Percentiles rank a stretch among this genome's conserved stretches.
These are phyloP conservation scores for Leontopithecus rosalia DNA, from an alignment of 2,797 vertebrate genomes.

Conservation along the genomic window DNA sequence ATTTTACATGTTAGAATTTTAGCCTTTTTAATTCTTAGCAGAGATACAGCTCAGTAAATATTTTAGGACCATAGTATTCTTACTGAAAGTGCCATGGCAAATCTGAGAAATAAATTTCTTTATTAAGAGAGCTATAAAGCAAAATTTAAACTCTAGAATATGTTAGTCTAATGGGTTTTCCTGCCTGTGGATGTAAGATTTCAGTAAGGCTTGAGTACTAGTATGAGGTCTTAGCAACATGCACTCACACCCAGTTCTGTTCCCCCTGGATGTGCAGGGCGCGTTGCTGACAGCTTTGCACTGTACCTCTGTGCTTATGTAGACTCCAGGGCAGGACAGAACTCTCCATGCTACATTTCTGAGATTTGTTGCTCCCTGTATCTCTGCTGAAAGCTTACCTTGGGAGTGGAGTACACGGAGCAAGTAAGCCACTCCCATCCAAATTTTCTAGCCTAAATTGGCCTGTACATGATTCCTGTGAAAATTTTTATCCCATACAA, in stretches of 20 bases:
- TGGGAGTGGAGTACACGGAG: background rate
- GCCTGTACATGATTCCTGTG: background rate
- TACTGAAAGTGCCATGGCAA: background rate
- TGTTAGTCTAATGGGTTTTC: background rate
- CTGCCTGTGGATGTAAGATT: background rate
- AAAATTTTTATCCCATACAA: background rate
- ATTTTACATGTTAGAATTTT: background rate
- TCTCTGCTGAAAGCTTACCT: background rate
- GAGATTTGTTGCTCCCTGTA: background rate
- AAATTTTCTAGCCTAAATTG: background rate
- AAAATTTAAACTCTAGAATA: background rate
- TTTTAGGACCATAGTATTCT: background rate
- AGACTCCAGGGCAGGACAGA: background rate
- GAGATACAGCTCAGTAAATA: background rate
- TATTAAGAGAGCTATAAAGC: background rate
- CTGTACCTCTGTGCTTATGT: background rate
- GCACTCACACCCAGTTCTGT: background rate
- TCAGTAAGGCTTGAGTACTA: background rate
- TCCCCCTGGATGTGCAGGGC: fast-evolving
- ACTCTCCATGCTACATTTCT: background rate
- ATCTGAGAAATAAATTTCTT: background rate
- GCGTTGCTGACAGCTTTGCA: too few species aligned
- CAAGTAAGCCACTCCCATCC: background rate
- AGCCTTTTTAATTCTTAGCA: background rate
- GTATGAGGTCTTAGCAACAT: fast-evolving